phyloP scores from a whole-genome alignment of 2,797 vertebrate species.

The Gallirallus australis region DNA sequence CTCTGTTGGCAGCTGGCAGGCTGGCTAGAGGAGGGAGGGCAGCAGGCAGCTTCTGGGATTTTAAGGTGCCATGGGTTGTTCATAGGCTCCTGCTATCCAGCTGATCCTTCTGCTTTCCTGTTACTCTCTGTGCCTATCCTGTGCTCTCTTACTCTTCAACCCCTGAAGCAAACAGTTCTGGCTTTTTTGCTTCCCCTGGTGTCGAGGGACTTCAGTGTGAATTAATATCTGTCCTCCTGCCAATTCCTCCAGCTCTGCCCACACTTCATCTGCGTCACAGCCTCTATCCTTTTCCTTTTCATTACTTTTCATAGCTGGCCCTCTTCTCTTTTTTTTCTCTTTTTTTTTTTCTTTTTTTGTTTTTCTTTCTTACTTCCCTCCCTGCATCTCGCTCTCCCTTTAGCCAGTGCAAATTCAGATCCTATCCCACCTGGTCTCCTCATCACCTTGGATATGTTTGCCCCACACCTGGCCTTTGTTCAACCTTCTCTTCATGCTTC shows the following conservation, averaged over 20 bases:
- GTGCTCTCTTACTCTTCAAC: background rate
- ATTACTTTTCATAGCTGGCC: background rate
- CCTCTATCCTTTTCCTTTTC: background rate
- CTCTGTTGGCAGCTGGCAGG: background rate
- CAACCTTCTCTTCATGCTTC: background rate
- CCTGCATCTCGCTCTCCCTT: background rate
- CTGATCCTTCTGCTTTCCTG: background rate
- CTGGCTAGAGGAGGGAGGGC: background rate
- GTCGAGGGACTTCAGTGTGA: background rate
- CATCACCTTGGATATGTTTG: background rate
- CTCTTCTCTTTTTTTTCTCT: no score
- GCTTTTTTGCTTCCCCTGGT: background rate
- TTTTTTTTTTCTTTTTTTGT: rapidly evolving
- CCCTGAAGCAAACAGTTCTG: background rate
- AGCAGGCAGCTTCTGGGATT: background rate
- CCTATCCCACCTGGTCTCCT: background rate
- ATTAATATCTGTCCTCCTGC: background rate
- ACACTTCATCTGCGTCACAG: background rate
- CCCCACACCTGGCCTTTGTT: background rate
- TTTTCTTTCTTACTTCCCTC: rapidly evolving
- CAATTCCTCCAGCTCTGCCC: background rate
- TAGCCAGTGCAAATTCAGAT: background rate
- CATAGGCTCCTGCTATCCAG: background rate
- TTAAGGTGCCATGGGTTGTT: background rate
- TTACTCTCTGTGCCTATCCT: background rate